Conservation (phyloP, 1,140 invertebrate species). For the Drosophila orena region DNA sequence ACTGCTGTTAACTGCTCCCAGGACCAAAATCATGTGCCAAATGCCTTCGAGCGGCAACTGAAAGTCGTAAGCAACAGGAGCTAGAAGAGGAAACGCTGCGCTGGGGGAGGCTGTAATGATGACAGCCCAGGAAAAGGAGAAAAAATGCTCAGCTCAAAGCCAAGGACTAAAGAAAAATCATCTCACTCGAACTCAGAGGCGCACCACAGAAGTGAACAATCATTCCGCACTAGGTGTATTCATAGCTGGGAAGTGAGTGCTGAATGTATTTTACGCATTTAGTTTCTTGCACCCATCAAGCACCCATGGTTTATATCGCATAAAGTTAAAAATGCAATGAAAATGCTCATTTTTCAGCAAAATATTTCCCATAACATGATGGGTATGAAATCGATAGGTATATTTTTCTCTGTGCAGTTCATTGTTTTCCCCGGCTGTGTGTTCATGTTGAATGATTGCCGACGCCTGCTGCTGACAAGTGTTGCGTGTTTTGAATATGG, state of each 20-base stretch:
- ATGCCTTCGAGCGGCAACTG: constrained; percentile 62
- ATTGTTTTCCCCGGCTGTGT: constrained; percentile 31
- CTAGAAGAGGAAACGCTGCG: constrained; percentile 19
- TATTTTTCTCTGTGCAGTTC: constrained; percentile 31
- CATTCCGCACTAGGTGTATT: background rate
- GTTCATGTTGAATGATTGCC: constrained; percentile 66
- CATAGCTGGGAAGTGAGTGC: background rate
- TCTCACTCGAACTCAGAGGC: background rate
- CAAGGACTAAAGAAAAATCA: constrained; percentile 25
- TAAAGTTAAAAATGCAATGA: no score
- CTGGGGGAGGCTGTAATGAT: constrained; percentile 43
- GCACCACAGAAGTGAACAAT: background rate
- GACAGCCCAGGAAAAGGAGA: constrained; percentile 24
- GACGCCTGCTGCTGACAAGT: constrained; percentile 77
- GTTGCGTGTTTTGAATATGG: constrained; percentile 81
- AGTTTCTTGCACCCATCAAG: no score
- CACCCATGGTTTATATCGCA: no score
- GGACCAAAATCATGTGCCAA: constrained; percentile 41
- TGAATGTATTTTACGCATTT: no score
- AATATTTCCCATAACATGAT: background rate
- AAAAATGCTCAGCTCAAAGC: constrained; percentile 26
- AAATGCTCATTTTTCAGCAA: background rate
- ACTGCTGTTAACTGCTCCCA: constrained; percentile 28
- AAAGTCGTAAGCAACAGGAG: constrained; percentile 60
- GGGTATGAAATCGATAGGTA: background rate